Evolutionary conservation across 64 coral and sea anemone genomes (phyloP).

Genomic region (Acropora tenuis): DNA sequence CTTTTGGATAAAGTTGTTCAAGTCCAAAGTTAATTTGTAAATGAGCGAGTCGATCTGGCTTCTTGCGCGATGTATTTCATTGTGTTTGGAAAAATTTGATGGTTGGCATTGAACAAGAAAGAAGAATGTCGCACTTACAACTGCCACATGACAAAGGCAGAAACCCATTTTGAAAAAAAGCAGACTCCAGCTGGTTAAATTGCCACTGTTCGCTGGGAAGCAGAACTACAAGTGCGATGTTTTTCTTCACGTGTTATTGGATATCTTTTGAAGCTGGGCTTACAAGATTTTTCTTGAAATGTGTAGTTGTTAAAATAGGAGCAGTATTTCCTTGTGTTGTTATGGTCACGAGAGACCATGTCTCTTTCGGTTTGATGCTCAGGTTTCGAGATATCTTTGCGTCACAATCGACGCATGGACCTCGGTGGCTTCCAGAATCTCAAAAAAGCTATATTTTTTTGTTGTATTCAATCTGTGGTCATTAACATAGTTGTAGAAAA

Average conservation of each 20-base stretch:
- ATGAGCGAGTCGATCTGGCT: slow-evolving; percentile 37
- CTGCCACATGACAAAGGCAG: too few relatives aligned
- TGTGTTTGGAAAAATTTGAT: neutral
- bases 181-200: too few relatives aligned
- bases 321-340: neutral
- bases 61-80: slow-evolving; percentile 1
- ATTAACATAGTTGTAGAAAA: too few relatives aligned
- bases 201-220: too few relatives aligned
- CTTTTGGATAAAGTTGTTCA: slow-evolving; percentile 2
- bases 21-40: slow-evolving; percentile 26
- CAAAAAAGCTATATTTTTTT: too few relatives aligned
- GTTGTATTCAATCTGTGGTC: too few relatives aligned
- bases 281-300: slow-evolving; percentile 26
- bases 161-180: neutral
- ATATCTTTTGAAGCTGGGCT: neutral
- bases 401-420: too few relatives aligned
- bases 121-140: too few relatives aligned
- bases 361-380: neutral
- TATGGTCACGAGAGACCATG: neutral
- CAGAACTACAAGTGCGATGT: too few relatives aligned
- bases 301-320: neutral
- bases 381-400: too few relatives aligned
- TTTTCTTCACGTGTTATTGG: neutral
- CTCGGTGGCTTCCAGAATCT: too few relatives aligned
- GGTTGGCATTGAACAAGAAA: neutral